phyloP scores from a whole-genome alignment of 2,113 vertebrate species.

The Nerophis lumbriciformis region DNA sequence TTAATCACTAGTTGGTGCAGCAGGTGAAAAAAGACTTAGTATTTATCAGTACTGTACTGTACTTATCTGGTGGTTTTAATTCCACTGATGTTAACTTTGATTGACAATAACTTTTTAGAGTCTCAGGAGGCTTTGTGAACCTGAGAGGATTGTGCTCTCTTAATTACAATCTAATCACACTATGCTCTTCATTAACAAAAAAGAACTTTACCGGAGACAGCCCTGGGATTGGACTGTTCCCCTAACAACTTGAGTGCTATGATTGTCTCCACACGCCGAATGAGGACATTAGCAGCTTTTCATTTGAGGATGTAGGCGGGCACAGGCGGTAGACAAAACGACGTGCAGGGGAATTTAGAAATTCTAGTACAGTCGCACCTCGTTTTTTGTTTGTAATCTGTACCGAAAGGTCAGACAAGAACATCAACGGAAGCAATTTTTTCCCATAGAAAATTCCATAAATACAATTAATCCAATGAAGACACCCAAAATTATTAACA shows the following conservation, averaged over 20 bases:
- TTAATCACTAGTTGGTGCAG: not conserved
- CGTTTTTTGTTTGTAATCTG: not conserved
- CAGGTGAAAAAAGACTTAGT: too few relatives aligned
- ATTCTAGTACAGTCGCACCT: too few relatives aligned
- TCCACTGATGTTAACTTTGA: not conserved
- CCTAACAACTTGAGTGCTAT: constrained; percentile 28
- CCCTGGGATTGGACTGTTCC: constrained; percentile 36
- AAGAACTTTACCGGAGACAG: constrained; percentile 34
- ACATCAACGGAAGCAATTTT: too few relatives aligned
- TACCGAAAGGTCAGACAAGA: too few relatives aligned
- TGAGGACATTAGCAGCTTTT: constrained; percentile 12
- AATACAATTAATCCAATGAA: too few relatives aligned
- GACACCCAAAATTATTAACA: too few relatives aligned
- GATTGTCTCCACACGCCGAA: constrained; percentile 41
- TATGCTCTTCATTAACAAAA: constrained; percentile 28
- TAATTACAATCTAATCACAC: constrained; percentile 46
- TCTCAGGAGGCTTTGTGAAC: constrained; percentile 13
- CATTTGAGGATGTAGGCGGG: constrained; percentile 11
- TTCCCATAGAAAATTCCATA: too few relatives aligned
- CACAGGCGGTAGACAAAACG: not conserved
- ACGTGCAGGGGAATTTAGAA: not conserved
- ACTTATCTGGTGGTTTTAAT: not conserved
- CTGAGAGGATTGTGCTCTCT: constrained; percentile 24
- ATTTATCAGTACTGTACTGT: too few relatives aligned
- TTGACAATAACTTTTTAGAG: constrained; percentile 12